Conservation (phyloP, 2,113 vertebrate species). For the Chascanopsetta lugubris region DNA sequence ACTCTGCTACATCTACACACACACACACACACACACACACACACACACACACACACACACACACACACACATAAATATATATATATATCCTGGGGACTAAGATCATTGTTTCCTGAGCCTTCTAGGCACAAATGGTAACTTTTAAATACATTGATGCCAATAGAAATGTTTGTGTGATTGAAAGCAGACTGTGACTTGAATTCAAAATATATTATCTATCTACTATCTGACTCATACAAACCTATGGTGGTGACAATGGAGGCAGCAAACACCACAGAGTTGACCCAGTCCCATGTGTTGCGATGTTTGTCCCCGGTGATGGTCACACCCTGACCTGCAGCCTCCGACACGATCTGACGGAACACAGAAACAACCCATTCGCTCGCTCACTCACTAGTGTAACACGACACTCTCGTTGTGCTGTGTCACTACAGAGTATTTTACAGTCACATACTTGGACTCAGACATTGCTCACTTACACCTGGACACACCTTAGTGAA, state of each 20-base stretch:
- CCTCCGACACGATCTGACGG: constrained; percentile 87
- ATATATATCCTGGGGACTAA: too few relatives aligned
- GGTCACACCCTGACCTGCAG: constrained; percentile 90
- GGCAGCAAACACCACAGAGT: constrained; percentile 93
- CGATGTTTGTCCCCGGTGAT: constrained; percentile 88
- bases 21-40: too few relatives aligned
- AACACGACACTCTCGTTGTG: not conserved
- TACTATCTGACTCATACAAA: constrained; percentile 52
- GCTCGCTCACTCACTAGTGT: not conserved
- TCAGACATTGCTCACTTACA: not conserved
- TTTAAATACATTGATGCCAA: too few relatives aligned
- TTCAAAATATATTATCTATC: too few relatives aligned
- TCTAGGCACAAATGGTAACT: too few relatives aligned
- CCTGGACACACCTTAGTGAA: constrained; percentile 24
- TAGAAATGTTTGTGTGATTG: too few relatives aligned
- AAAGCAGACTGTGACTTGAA: not conserved
- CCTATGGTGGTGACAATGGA: constrained; percentile 98
- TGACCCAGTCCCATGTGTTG: constrained; percentile 94
- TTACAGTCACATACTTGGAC: not conserved
- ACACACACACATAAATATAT: too few relatives aligned
- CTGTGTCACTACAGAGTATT: too few relatives aligned
- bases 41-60: too few relatives aligned
- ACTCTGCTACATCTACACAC: too few relatives aligned
- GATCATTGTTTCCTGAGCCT: too few relatives aligned
- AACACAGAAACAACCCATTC: not conserved